Percentiles rank a stretch among this genome's conserved stretches.
Conservation (phyloP, 2,113 vertebrate genomes). For the Psittacula cyanocephala region DNA sequence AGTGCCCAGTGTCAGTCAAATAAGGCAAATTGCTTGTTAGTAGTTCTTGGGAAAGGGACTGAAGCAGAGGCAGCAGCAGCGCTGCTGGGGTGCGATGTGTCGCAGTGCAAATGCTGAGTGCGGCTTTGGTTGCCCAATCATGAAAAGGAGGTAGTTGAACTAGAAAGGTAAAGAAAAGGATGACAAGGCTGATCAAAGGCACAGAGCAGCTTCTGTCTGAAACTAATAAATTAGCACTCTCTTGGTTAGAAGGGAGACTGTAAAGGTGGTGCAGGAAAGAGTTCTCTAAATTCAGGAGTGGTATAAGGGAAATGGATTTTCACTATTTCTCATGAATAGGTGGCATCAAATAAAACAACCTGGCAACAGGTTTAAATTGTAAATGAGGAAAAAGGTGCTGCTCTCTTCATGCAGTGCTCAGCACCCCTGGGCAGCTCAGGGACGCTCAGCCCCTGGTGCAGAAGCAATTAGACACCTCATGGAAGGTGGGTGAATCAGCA, state of each 20-base stretch:
- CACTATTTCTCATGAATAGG: neutral
- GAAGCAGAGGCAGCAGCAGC: neutral
- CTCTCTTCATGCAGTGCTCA: neutral
- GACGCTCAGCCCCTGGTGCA: neutral
- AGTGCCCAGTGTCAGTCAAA: neutral
- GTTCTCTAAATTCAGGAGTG: neutral
- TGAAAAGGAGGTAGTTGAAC: neutral
- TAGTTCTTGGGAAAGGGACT: neutral
- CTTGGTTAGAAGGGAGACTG: neutral
- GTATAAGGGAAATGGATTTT: neutral
- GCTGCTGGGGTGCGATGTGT: neutral
- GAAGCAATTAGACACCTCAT: neutral
- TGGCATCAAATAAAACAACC: neutral
- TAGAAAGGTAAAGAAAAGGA: neutral
- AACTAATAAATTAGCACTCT: neutral
- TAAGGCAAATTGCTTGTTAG: neutral
- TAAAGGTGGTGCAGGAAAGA: neutral
- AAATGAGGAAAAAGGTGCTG: neutral
- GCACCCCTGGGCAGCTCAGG: fast-evolving
- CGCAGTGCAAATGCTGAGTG: neutral
- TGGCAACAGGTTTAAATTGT: neutral
- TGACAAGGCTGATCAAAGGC: neutral
- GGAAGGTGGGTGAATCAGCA: neutral
- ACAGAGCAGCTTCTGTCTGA: neutral
- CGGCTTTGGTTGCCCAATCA: neutral